A percentile compares a stretch with the other conserved stretches of the same genome.
phyloP scores from a whole-genome alignment of 2,797 vertebrate genomes.

The Zenarchopterus dispar region DNA sequence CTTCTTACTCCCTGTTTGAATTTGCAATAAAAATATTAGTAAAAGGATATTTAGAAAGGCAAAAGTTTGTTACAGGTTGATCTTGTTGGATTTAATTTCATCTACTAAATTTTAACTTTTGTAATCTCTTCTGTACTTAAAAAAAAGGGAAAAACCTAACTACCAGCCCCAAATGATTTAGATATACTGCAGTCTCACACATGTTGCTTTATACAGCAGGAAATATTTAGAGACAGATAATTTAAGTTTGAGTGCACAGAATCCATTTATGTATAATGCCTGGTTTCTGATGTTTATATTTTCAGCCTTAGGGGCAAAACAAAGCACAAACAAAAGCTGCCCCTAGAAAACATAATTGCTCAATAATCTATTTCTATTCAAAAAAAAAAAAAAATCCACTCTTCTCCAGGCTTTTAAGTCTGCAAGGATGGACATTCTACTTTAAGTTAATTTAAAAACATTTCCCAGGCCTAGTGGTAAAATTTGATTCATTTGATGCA shows the following conservation, averaged over 20 bases:
- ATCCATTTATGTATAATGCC: constrained; percentile 17
- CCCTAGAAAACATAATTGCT: constrained; percentile 17
- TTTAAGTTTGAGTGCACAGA: constrained; percentile 17
- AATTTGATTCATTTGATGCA: constrained; percentile 69
- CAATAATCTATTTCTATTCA: constrained; percentile 15
- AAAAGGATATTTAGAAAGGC: too few species aligned
- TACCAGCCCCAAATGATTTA: too few species aligned
- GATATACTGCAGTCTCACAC: too few species aligned
- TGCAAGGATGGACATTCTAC: constrained; percentile 38
- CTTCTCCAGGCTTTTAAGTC: constrained; percentile 32
- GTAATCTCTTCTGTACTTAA: too few species aligned
- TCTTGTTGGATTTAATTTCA: too few species aligned
- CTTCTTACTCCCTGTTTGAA: constrained; percentile 22
- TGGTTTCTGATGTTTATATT: background rate
- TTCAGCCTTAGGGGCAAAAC: constrained; percentile 14
- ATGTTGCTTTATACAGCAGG: too few species aligned
- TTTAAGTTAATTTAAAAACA: constrained; percentile 62
- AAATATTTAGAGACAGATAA: constrained; percentile 1
- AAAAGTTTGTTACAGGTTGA: too few species aligned
- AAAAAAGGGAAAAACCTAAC: too few species aligned
- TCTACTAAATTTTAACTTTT: too few species aligned
- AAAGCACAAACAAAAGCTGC: constrained; percentile 28
- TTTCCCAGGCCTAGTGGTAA: constrained; percentile 40
- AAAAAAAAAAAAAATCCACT: constrained; percentile 40
- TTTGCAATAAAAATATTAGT: background rate